A percentile compares a stretch with the other conserved stretches of the same genome.
Conservation (phyloP, 2,113 vertebrate genomes). For the Promerops cafer region DNA sequence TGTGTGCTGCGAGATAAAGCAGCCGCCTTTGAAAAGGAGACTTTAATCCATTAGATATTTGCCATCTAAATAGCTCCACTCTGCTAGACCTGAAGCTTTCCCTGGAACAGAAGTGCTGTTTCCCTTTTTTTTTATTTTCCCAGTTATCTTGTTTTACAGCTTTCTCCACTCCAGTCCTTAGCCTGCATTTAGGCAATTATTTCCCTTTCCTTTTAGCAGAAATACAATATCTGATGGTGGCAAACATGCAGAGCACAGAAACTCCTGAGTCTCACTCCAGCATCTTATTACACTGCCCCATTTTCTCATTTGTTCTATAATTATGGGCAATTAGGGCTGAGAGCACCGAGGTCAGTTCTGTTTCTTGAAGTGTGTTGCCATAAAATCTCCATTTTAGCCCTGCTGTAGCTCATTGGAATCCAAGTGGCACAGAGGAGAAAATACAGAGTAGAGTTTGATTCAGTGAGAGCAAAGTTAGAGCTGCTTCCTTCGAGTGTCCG, state of each 20-base stretch:
- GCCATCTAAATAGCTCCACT: not conserved
- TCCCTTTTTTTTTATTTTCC: not conserved
- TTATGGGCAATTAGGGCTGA: not conserved
- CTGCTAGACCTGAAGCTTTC: not conserved
- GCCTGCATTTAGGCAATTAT: not conserved
- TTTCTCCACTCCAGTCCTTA: not conserved
- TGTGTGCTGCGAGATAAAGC: conserved; percentile 46
- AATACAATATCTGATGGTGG: conserved; percentile 4
- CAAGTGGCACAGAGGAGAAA: not conserved
- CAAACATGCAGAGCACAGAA: not conserved
- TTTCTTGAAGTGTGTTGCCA: not conserved
- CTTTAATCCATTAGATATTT: not conserved
- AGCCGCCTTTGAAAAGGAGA: not conserved
- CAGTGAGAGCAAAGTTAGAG: not conserved
- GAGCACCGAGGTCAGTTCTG: not conserved
- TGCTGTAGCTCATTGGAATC: not conserved
- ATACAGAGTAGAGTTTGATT: accelerated
- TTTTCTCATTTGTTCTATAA: not conserved
- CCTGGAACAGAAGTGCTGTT: not conserved
- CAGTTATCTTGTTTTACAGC: conserved; percentile 41
- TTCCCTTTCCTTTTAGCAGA: not conserved
- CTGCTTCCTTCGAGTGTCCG: not conserved
- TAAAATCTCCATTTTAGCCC: not conserved
- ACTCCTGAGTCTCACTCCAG: not conserved
- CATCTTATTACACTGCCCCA: not conserved